phyloP scores from a whole-genome alignment of 2,888 invertebrate genomes.

The Entomobrya proxima region DNA sequence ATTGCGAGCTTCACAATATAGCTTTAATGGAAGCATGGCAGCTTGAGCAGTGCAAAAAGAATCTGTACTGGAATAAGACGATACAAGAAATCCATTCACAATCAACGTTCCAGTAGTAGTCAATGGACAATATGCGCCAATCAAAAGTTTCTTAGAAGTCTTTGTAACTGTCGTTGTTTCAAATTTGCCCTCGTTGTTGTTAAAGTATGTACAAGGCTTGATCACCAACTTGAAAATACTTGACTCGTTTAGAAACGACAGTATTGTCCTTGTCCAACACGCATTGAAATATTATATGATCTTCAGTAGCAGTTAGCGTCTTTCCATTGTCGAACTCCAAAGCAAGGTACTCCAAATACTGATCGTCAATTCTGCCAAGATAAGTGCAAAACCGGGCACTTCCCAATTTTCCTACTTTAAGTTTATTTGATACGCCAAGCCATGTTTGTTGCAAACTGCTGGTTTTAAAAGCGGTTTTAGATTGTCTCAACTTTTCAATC shows the following conservation, averaged over 20 bases:
- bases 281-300: slow-evolving; percentile 43
- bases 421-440: neutral
- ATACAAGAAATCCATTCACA: slow-evolving; percentile 56
- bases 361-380: neutral
- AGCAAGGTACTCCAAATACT: neutral
- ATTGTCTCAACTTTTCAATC: neutral
- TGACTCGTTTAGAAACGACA: neutral
- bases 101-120: slow-evolving; percentile 62
- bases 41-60: slow-evolving; percentile 37
- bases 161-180: neutral
- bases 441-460: neutral
- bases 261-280: neutral
- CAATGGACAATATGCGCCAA: slow-evolving; percentile 54
- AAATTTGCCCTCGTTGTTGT: neutral
- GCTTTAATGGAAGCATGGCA: slow-evolving; percentile 45
- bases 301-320: neutral
- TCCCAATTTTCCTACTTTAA: neutral
- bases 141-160: neutral
- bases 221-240: slow-evolving; percentile 32
- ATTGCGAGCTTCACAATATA: too few species aligned
- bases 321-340: slow-evolving; percentile 34
- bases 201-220: neutral
- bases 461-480: neutral
- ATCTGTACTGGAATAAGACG: slow-evolving; percentile 50
- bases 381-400: slow-evolving; percentile 33